Base-by-base conservation (phyloP, 2,113 vertebrate genomes). In the Heteronetta atricapilla region DNA sequence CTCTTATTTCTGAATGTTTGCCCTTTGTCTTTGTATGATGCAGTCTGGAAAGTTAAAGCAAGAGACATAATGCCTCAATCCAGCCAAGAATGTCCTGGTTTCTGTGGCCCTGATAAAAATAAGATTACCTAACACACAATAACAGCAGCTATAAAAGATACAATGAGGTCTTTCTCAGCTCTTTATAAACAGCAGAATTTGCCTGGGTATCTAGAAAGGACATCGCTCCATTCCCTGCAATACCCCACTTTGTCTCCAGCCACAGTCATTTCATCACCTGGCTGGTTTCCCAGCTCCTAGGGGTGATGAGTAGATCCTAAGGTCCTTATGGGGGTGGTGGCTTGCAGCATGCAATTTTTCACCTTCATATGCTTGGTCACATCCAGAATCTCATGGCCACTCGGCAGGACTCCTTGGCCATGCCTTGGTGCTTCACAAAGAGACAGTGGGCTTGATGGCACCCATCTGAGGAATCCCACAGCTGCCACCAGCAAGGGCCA, bases 301-400 rank as follows among this genome's bases (percentile, higher is more conserved):
- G 29, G 17, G 33, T 40, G 75, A 63, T 12, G 58, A 52, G 29
- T 58, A 77, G 48, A 48, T 25, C 6, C 5, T 8, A 12, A 0
- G 4, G 16, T 53, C 56, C 44, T 75, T 20, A 36, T 5, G 12
- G 53, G 19, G 10, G 15, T 18, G 28, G 70, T 23, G 20, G 31
- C 40, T 86, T 26, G 9, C 12, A 82, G 44, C 11, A 29, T 14
- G 2, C 0, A 0, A 0, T 1, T 19, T 48, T 75, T 60, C 44
- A 55, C 21, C 31, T 79, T 89, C 18, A 33, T 63, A 22, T 4
- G 29, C 19, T 59, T 68, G 69, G 66, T n/a, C 40, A 14, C 1
- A 0, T 63, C 52, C 53, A 25, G 20, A 48, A 31, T 16, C 60
- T 74, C 60, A 14, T 5, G 28, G 44, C 36, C 53, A 7, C 38